A percentile compares a stretch with the other conserved stretches of the same genome.
These are phyloP conservation scores for Papilio aristodemus DNA, from an alignment of 1,140 invertebrate species.

Conservation along the genomic window DNA sequence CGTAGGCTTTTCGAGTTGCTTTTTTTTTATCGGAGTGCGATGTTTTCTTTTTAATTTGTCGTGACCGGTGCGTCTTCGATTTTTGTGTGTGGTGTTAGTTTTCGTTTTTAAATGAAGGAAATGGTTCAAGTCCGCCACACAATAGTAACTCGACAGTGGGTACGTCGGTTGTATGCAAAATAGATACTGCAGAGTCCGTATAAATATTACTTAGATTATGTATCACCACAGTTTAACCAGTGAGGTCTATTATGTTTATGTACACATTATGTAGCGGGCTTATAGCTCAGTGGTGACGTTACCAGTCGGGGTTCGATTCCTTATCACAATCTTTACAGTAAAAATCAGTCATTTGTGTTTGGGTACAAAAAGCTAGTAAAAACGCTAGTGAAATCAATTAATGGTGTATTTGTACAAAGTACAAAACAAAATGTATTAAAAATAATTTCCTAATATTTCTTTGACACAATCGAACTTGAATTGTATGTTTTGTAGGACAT, in stretches of 20 bases:
- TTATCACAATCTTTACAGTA: too few relatives aligned
- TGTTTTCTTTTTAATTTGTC: slow-evolving; percentile 51
- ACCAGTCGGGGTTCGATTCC: background rate
- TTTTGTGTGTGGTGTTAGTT: slow-evolving; percentile 60
- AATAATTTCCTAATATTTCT: too few relatives aligned
- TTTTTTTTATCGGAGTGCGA: slow-evolving; percentile 57
- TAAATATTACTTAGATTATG: background rate
- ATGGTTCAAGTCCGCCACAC: background rate
- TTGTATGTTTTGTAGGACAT: too few relatives aligned
- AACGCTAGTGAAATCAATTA: too few relatives aligned
- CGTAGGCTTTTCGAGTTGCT: slow-evolving; percentile 64
- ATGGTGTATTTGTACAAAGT: too few relatives aligned
- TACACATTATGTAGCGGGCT: too few relatives aligned
- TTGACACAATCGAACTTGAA: too few relatives aligned
- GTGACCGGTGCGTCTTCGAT: slow-evolving; percentile 59
- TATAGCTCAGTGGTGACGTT: too few relatives aligned
- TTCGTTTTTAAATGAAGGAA: slow-evolving; percentile 34
- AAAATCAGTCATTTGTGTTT: too few relatives aligned
- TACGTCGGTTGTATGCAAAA: slow-evolving; percentile 20
- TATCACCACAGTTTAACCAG: background rate
- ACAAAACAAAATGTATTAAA: too few relatives aligned
- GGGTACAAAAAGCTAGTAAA: too few relatives aligned
- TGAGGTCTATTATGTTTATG: background rate
- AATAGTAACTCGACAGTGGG: slow-evolving; percentile 12
- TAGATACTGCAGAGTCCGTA: background rate